Evolutionary conservation across 1,140 invertebrate species (phyloP).

Genomic region (Arctopsyche grandis): DNA sequence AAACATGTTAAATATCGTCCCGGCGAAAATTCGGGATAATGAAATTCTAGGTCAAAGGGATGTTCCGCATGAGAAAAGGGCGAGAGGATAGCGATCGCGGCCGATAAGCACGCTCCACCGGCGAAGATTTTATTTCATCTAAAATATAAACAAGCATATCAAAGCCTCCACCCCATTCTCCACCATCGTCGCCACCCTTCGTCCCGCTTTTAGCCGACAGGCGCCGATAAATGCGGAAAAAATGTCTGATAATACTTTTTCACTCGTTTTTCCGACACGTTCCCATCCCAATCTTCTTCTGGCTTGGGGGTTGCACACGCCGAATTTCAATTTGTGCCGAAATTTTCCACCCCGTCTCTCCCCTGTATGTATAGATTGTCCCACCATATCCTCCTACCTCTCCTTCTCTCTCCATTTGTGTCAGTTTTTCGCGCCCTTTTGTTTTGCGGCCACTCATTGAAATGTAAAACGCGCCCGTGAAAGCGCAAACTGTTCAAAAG

Average conservation of each 20-base stretch:
- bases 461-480: conserved; percentile 39
- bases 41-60: conserved; percentile 36
- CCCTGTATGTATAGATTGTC: neutral
- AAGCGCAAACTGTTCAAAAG: conserved; percentile 32
- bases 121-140: conserved; percentile 28
- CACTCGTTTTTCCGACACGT: neutral
- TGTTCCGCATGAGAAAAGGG: conserved; percentile 17
- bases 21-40: conserved; percentile 19
- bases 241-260: conserved; percentile 42
- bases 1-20: conserved; percentile 19
- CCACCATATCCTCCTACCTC: neutral
- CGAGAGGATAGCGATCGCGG: conserved; percentile 20
- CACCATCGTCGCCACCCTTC: no score
- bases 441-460: conserved; percentile 35
- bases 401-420: neutral
- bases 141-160: conserved; percentile 38
- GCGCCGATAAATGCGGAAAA: conserved; percentile 33
- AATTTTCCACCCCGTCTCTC: conserved; percentile 19
- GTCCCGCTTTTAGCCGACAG: no score
- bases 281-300: neutral
- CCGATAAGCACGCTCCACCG: conserved; percentile 24
- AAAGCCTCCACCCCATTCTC: neutral
- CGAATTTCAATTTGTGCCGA: conserved; percentile 43
- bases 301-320: conserved; percentile 14
- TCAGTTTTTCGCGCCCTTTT: conserved; percentile 26